phyloP scores from a whole-genome alignment of 2,797 vertebrate species.

The Orestias chungarensis region DNA sequence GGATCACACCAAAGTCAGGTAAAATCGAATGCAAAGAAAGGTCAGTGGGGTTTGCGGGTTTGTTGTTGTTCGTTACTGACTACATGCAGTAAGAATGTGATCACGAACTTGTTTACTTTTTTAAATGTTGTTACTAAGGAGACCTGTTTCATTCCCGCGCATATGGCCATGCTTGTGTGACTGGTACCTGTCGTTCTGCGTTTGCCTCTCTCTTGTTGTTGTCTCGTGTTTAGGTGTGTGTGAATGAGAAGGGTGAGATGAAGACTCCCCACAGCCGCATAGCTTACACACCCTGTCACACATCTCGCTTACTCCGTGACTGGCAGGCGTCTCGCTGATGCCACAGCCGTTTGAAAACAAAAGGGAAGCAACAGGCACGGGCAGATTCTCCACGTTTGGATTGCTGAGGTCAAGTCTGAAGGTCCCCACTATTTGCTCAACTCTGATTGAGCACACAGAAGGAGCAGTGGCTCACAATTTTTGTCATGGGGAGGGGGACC shows the following conservation, averaged over 20 bases:
- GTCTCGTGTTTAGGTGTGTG: slow-evolving; percentile 52
- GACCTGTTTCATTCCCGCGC: slow-evolving; percentile 64
- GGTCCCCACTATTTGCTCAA: slow-evolving; percentile 56
- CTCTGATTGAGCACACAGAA: slow-evolving; percentile 48
- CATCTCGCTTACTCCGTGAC: slow-evolving; percentile 59
- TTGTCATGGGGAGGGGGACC: slow-evolving; percentile 25
- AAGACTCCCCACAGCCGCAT: slow-evolving; percentile 13
- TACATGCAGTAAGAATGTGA: slow-evolving; percentile 65
- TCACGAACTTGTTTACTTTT: slow-evolving; percentile 74
- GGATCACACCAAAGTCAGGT: not conserved
- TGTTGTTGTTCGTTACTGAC: slow-evolving; percentile 40
- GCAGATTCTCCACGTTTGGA: slow-evolving; percentile 61
- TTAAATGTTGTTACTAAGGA: slow-evolving; percentile 73
- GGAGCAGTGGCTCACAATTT: slow-evolving; percentile 40
- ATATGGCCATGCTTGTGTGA: slow-evolving; percentile 62
- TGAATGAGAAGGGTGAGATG: slow-evolving; percentile 31
- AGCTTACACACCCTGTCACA: slow-evolving; percentile 64
- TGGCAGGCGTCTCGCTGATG: slow-evolving; percentile 36
- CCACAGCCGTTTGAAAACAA: slow-evolving; percentile 44
- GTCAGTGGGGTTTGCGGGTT: not conserved
- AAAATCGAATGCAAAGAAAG: not conserved
- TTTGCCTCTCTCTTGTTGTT: slow-evolving; percentile 43
- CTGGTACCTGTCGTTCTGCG: slow-evolving; percentile 54
- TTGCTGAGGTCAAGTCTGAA: slow-evolving; percentile 50
- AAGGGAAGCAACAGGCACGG: slow-evolving; percentile 54